Conservation (phyloP, 2,113 vertebrate genomes). For the Forbesichthys papilliferus region DNA sequence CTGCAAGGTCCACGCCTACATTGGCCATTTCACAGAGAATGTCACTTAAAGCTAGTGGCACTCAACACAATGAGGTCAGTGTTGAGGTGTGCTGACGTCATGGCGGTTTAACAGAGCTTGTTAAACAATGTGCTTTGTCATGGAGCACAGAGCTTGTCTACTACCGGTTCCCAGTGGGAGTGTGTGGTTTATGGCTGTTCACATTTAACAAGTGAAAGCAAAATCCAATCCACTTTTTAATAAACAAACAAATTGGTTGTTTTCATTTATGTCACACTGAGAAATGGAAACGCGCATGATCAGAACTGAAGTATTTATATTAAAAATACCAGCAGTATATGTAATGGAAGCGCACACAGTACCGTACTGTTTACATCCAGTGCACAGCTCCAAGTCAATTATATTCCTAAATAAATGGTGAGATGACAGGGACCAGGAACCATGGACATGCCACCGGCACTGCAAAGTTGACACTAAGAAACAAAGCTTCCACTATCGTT, state of each 20-base stretch:
- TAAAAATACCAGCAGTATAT: too few relatives aligned
- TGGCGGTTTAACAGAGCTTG: conserved; percentile 37
- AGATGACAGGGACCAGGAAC: conserved; percentile 26
- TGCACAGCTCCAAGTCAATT: too few relatives aligned
- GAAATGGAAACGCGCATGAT: too few relatives aligned
- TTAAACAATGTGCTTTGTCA: conserved; percentile 68
- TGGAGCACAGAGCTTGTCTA: conserved; percentile 25
- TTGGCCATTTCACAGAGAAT: conserved; percentile 48
- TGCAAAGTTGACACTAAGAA: conserved; percentile 34
- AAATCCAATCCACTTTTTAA: neutral
- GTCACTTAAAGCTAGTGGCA: conserved; percentile 55
- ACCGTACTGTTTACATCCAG: too few relatives aligned
- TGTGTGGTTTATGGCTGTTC: conserved; percentile 53
- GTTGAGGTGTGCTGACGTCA: conserved; percentile 61
- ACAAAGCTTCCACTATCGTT: conserved; percentile 15
- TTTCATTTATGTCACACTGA: too few relatives aligned
- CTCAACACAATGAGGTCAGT: conserved; percentile 71
- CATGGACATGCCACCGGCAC: conserved; percentile 52
- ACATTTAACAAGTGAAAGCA: conserved; percentile 66
- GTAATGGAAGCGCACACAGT: too few relatives aligned
- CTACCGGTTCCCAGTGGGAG: conserved; percentile 53
- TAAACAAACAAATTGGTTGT: neutral
- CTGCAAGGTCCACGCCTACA: conserved; percentile 53
- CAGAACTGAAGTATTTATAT: too few relatives aligned
- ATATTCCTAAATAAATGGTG: neutral